These are phyloP conservation scores for Epirrita christyi DNA, from an alignment of 2,888 invertebrate species.

Conservation along the genomic window DNA sequence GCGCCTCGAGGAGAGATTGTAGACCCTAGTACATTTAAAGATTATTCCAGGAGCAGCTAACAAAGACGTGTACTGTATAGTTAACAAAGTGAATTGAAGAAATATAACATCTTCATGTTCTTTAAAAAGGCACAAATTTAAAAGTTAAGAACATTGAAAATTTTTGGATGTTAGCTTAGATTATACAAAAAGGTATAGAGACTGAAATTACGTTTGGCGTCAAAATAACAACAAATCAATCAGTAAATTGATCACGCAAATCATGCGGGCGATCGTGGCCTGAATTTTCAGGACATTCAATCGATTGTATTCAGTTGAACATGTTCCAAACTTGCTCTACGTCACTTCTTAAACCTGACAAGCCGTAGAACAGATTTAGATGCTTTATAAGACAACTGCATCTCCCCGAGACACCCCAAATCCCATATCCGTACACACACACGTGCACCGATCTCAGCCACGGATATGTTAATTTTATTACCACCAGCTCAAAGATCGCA, in stretches of 20 bases:
- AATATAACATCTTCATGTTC: too few relatives aligned
- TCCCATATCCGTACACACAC: conserved; percentile 42
- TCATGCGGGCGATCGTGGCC: conserved; percentile 22
- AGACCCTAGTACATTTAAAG: neutral
- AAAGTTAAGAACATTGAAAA: neutral
- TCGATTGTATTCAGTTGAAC: conserved; percentile 2
- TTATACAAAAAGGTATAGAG: neutral
- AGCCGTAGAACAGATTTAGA: too few relatives aligned
- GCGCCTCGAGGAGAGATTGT: neutral
- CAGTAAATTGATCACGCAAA: conserved; percentile 13
- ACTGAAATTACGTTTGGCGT: conserved; percentile 8
- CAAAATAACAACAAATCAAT: conserved; percentile 15
- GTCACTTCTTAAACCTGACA: too few relatives aligned
- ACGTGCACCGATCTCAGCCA: conserved; percentile 67
- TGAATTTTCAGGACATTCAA: conserved; percentile 18
- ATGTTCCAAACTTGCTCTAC: too few relatives aligned
- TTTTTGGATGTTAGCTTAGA: neutral
- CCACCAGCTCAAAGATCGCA: conserved; percentile 73
- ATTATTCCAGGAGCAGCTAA: conserved; percentile 7
- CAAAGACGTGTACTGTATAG: too few relatives aligned
- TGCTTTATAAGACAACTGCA: conserved; percentile 1
- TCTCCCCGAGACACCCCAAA: conserved; percentile 44
- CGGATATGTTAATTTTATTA: conserved; percentile 82
- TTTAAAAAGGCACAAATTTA: neutral
- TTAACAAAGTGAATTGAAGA: too few relatives aligned